Evolutionary conservation across 2,888 invertebrate genomes (phyloP).

Genomic region (Trichacis sp.): DNA sequence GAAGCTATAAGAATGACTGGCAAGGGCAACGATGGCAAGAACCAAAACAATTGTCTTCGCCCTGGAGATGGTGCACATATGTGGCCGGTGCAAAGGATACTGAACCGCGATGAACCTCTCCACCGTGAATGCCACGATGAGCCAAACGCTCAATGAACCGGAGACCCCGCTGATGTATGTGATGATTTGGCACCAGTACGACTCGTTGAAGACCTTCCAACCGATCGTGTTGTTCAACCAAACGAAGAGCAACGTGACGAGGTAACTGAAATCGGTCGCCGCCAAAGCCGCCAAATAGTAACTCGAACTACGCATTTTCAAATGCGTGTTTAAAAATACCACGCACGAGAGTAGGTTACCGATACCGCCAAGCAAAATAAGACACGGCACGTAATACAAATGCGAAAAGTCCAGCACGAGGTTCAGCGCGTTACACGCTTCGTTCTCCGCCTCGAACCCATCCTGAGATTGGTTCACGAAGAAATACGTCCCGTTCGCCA

Average conservation of each 20-base stretch:
- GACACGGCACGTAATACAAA: conserved; percentile 73
- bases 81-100: conserved; percentile 73
- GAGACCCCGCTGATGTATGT: conserved; percentile 72
- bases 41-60: conserved; percentile 72
- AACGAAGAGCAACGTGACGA: conserved; percentile 71
- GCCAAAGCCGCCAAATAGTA: conserved; percentile 76
- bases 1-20: conserved; percentile 69
- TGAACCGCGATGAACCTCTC: conserved; percentile 79
- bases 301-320: conserved; percentile 75
- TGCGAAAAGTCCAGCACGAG: conserved; percentile 70
- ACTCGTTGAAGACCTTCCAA: conserved; percentile 70
- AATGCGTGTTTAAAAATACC: conserved; percentile 74
- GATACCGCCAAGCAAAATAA: conserved; percentile 73
- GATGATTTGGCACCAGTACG: conserved; percentile 73
- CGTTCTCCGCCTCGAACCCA: conserved; percentile 43
- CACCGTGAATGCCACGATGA: conserved; percentile 78
- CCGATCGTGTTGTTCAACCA: conserved; percentile 71
- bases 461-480: conserved; percentile 30
- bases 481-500: conserved; percentile 7
- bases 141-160: conserved; percentile 77
- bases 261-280: conserved; percentile 73
- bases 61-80: conserved; percentile 74
- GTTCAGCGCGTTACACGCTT: conserved; percentile 55
- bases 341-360: conserved; percentile 74
- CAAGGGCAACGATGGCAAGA: conserved; percentile 68